These are phyloP conservation scores for Idaea biselata DNA, from an alignment of 2,888 invertebrate genomes.

Conservation along the genomic window DNA sequence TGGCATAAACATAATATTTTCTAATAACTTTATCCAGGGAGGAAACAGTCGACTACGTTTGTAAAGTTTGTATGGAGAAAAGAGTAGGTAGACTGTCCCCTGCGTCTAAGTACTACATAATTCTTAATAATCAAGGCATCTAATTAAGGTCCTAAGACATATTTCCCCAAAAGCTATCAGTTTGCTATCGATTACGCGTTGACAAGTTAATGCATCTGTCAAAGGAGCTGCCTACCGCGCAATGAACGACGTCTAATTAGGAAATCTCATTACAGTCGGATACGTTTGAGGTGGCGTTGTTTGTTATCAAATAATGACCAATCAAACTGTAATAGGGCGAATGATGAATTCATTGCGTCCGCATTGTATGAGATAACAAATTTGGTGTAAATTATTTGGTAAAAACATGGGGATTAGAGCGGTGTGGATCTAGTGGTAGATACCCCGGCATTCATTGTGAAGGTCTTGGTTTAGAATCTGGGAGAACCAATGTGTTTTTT, in stretches of 20 bases:
- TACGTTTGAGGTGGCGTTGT: slow-evolving; percentile 13
- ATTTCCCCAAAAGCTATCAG: slow-evolving; percentile 13
- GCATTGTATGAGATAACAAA: background rate
- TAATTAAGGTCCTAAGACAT: background rate
- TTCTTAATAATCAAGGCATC: background rate
- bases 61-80: no score
- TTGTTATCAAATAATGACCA: background rate
- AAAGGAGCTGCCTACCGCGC: slow-evolving; percentile 30
- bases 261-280: slow-evolving; percentile 39
- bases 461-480: no score
- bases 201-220: slow-evolving; percentile 51
- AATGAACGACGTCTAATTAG: slow-evolving; percentile 42
- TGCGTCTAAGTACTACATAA: no score
- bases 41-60: no score
- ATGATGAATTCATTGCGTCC: slow-evolving; percentile 1
- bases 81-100: no score
- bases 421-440: no score
- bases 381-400: no score
- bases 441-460: no score
- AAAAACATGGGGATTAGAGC: no score
- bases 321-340: background rate
- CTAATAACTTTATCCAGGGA: no score
- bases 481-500: no score
- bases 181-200: slow-evolving; percentile 31
- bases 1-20: no score